phyloP scores from a whole-genome alignment of 53 echinoderm and acorn worm species.

The Glandiceps talaboti region DNA sequence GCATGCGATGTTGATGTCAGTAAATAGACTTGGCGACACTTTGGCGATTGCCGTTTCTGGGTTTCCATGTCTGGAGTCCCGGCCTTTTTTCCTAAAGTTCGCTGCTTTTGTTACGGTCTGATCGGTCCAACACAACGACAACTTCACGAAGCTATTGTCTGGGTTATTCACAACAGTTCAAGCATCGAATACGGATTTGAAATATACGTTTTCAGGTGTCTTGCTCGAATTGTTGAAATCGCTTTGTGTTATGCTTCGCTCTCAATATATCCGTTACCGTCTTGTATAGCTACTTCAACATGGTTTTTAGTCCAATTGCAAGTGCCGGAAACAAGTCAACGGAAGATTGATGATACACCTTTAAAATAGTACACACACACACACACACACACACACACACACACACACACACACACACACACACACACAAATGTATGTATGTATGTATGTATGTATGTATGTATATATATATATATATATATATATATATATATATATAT shows the following conservation, averaged over 20 bases:
- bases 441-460: no score
- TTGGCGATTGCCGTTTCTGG: neutral
- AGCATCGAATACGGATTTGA: neutral
- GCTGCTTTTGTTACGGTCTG: neutral
- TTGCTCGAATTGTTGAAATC: neutral
- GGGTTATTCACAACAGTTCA: neutral
- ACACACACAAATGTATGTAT: no score
- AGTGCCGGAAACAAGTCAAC: neutral
- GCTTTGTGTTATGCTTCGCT: neutral
- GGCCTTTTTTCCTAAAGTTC: neutral
- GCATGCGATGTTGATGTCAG: neutral
- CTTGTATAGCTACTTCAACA: neutral
- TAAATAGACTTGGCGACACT: neutral
- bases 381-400: no score
- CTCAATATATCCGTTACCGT: neutral
- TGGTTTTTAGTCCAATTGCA: neutral
- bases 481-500: no score
- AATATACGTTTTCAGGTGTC: neutral
- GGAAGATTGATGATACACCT: no score
- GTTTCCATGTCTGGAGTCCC: neutral
- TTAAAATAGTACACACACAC: no score
- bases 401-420: no score
- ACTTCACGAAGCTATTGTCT: neutral
- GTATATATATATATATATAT: no score
- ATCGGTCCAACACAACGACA: neutral